phyloP scores from a whole-genome alignment of 2,888 invertebrate genomes.

The Nesidiocoris tenuis region DNA sequence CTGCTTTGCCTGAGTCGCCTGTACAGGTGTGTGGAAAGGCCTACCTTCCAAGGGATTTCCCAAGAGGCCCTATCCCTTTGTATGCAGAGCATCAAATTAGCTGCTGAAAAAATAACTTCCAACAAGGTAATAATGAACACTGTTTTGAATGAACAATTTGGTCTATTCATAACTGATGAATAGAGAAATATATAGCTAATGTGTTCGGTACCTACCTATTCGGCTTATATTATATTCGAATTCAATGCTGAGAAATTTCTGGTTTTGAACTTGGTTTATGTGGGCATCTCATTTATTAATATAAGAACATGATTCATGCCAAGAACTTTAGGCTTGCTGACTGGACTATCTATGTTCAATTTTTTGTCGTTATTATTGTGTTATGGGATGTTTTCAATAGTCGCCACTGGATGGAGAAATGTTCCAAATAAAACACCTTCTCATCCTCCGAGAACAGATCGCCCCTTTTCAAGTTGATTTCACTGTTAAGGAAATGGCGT shows the following conservation, averaged over 20 bases:
- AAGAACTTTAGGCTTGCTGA: too few relatives aligned
- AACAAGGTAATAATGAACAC: conserved; percentile 68
- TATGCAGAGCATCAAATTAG: conserved; percentile 82
- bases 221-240: too few relatives aligned
- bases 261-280: too few relatives aligned
- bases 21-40: conserved; percentile 87
- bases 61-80: conserved; percentile 93
- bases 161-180: too few relatives aligned
- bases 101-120: conserved; percentile 74
- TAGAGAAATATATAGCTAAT: too few relatives aligned
- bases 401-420: conserved; percentile 87
- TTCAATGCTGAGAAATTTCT: too few relatives aligned
- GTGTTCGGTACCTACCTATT: too few relatives aligned
- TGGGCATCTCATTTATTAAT: too few relatives aligned
- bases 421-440: conserved; percentile 96
- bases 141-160: too few relatives aligned
- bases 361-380: too few relatives aligned
- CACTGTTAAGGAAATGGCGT: conserved; percentile 84
- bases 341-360: background rate
- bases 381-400: too few relatives aligned
- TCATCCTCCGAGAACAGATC: conserved; percentile 95
- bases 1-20: conserved; percentile 90
- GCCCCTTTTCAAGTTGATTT: conserved; percentile 97
- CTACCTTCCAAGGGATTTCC: conserved; percentile 94
- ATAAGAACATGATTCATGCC: too few relatives aligned